Evolutionary conservation across 2,113 vertebrate genomes (phyloP).

Genomic region (Epinephelus moara): DNA sequence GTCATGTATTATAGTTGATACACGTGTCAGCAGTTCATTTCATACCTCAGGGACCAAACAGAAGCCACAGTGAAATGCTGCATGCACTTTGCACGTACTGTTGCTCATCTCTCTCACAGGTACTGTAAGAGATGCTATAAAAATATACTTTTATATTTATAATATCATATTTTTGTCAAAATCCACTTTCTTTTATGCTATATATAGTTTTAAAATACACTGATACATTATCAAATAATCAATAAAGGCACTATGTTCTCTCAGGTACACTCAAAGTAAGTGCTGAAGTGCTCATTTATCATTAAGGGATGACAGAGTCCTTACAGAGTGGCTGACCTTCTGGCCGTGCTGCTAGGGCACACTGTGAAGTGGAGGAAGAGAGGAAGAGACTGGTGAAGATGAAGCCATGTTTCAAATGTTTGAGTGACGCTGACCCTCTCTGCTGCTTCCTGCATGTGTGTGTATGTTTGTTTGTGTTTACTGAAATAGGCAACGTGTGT

Average conservation of each 20-base stretch:
- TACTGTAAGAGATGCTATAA: background rate
- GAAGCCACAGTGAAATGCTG: slow-evolving; percentile 24
- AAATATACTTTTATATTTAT: background rate
- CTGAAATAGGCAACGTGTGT: slow-evolving; percentile 29
- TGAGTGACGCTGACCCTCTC: background rate
- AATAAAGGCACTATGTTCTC: background rate
- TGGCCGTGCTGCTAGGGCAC: background rate
- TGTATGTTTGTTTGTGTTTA: slow-evolving; percentile 37
- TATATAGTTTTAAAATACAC: background rate
- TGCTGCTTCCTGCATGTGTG: background rate
- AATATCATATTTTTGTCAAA: background rate
- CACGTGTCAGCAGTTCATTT: slow-evolving; percentile 61
- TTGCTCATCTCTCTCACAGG: slow-evolving; percentile 1
- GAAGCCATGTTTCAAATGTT: slow-evolving; percentile 18
- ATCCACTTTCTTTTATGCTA: background rate
- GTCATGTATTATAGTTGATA: slow-evolving; percentile 55
- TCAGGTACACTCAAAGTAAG: background rate
- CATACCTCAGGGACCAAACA: slow-evolving; percentile 45
- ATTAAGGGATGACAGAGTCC: slow-evolving; percentile 36
- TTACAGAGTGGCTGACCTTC: slow-evolving; percentile 17
- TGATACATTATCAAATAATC: slow-evolving; percentile 14
- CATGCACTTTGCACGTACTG: background rate
- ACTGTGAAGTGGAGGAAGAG: background rate
- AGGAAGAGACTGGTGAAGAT: slow-evolving; percentile 18
- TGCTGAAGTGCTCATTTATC: slow-evolving; percentile 33